Evolutionary conservation across 2,113 vertebrate genomes (phyloP).

Genomic region (Motacilla alba): DNA sequence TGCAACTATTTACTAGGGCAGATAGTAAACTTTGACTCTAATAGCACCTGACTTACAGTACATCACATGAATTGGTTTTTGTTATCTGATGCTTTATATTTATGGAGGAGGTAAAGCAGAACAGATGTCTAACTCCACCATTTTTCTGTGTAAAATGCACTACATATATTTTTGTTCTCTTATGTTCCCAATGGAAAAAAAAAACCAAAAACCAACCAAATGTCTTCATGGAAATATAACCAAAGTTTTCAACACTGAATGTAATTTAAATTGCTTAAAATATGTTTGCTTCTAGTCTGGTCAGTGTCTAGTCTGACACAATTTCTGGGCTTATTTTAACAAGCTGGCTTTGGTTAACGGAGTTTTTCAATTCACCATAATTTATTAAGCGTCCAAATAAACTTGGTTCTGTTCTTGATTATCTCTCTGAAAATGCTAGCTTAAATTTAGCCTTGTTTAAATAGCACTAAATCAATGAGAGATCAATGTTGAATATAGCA

Average conservation of each 20-base stretch:
- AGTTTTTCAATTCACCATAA: not conserved
- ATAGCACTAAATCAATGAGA: slow-evolving; percentile 49
- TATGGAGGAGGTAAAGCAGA: not conserved
- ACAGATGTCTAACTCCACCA: not conserved
- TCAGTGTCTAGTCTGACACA: not conserved
- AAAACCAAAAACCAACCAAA: not conserved
- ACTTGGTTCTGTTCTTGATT: not conserved
- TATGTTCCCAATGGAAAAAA: not conserved
- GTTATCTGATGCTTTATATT: slow-evolving; percentile 11
- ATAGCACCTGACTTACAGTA: slow-evolving; percentile 29
- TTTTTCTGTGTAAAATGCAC: not conserved
- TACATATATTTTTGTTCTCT: not conserved
- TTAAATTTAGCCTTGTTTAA: slow-evolving; percentile 51
- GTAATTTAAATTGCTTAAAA: not conserved
- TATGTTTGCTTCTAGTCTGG: not conserved
- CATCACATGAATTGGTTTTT: slow-evolving; percentile 20
- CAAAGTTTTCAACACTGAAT: not conserved
- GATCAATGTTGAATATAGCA: slow-evolving; percentile 60
- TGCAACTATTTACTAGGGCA: not conserved
- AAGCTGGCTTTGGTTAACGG: not conserved
- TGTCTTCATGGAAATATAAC: not conserved
- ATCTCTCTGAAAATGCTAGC: slow-evolving; percentile 21
- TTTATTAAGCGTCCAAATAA: not conserved
- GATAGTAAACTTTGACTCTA: slow-evolving; percentile 36
- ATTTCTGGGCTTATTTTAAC: not conserved